A percentile compares a stretch with the other conserved stretches of the same genome.
Evolutionary conservation across 2,113 vertebrate species (phyloP).

Genomic region (Colistium nudipinnis): DNA sequence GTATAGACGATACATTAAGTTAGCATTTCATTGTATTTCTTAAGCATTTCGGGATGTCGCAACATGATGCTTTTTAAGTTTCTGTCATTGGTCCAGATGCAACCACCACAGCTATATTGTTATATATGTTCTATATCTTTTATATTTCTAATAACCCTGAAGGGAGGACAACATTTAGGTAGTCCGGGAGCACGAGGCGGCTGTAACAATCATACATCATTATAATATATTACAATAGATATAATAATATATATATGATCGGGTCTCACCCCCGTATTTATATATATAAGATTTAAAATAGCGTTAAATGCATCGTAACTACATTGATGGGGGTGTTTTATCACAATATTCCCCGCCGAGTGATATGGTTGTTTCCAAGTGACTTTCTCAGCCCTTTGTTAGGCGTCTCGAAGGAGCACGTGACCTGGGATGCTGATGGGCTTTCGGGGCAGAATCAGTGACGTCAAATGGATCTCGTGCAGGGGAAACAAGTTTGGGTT

Average conservation of each 20-base stretch:
- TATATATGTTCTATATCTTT: not conserved
- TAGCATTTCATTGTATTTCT: too few species aligned
- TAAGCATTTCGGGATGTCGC: too few species aligned
- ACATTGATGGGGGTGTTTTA: too few species aligned
- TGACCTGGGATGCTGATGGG: conserved; percentile 35
- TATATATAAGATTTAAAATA: too few species aligned
- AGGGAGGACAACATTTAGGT: not conserved
- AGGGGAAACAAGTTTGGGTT: conserved; percentile 22
- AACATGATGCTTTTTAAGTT: not conserved
- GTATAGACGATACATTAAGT: too few species aligned
- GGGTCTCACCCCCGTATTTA: too few species aligned
- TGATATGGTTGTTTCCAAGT: not conserved
- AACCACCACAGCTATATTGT: not conserved
- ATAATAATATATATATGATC: not conserved
- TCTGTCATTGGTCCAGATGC: not conserved
- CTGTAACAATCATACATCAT: not conserved
- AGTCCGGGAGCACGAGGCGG: not conserved
- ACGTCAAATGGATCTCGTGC: conserved; percentile 40
- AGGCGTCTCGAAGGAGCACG: conserved; percentile 8
- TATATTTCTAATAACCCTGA: not conserved
- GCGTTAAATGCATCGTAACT: too few species aligned
- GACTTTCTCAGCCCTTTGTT: conserved; percentile 8
- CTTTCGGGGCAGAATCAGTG: conserved; percentile 15
- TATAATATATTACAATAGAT: not conserved
- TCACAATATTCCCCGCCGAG: too few species aligned